Base-by-base conservation (phyloP, 2,888 invertebrate genomes). In the Urechis unicinctus region DNA sequence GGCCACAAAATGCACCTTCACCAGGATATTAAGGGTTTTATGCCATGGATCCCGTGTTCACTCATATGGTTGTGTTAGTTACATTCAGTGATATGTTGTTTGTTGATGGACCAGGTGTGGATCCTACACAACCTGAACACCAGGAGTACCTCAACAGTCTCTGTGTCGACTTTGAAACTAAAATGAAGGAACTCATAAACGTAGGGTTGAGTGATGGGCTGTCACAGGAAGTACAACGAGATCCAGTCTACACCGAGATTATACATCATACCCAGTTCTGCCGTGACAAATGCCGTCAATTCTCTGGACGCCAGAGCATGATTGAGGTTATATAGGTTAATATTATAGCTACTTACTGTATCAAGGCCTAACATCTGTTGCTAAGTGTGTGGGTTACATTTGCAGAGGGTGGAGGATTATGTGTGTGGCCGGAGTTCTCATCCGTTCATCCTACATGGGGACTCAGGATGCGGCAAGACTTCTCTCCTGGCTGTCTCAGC, bases 381-480 rank as follows among this genome's bases (percentile, higher is more conserved):
- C n/a, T n/a, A n/a, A n/a, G n/a, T n/a, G 29, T 26, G n/a, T 24
- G 9, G 26, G 4, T 36, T 54, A n/a, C 22, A 43, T 41, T 51
- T 51, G n/a, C 60, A 62, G 60, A 17, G n/a, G 36, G 63, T 68
- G 1, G 60, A 64, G 42, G 41, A 52, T 2, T 70, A 70, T 42
- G 41, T 69, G n/a, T 53, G 42, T 3, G 50, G 52, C 13, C 64
- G 64, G 21, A 52, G 58, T 29, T 82, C 64, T 77, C 79, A 29
- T 77, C 82, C 60, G 24, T 77, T 91, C 57, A 84, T 89, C 17
- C 78, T 91, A 56, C 85, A 87, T 59, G 91, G 90, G 0, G 84
- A 86, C 28, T 83, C 85, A n/a, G 91, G 91, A 13, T 87, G 88
- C 74, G 91, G 91, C 1, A 91, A 91, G 78, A 89, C 88, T 2